Evolutionary conservation across 2,888 invertebrate species (phyloP).

Genomic region (Neuroscelio doddi): DNA sequence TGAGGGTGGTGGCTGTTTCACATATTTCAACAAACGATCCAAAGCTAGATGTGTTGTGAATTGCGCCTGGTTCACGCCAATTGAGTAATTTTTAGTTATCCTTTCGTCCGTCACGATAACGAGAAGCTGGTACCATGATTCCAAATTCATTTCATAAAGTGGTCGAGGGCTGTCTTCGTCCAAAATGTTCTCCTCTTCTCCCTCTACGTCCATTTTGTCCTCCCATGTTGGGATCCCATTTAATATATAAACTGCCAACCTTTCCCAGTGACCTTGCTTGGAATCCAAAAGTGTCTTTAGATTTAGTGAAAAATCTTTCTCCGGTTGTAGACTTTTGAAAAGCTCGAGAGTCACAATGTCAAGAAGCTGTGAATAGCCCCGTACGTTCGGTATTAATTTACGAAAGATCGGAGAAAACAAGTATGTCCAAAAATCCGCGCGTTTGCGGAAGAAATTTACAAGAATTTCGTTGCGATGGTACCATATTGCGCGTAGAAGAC

Average conservation of each 20-base stretch:
- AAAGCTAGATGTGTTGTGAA: slow-evolving; percentile 60
- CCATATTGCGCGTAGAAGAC: slow-evolving; percentile 70
- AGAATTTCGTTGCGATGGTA: slow-evolving; percentile 69
- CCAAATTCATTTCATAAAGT: slow-evolving; percentile 65
- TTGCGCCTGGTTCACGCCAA: slow-evolving; percentile 56
- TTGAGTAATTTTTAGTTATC: slow-evolving; percentile 55
- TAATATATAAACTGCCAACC: slow-evolving; percentile 59
- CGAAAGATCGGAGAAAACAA: slow-evolving; percentile 67
- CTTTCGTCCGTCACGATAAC: slow-evolving; percentile 67
- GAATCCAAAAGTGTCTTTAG: slow-evolving; percentile 65
- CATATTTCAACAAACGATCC: slow-evolving; percentile 57
- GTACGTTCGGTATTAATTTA: slow-evolving; percentile 56
- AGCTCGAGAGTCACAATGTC: slow-evolving; percentile 69
- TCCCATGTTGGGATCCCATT: slow-evolving; percentile 33
- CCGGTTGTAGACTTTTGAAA: slow-evolving; percentile 63
- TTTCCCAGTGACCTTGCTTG: slow-evolving; percentile 58
- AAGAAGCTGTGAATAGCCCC: slow-evolving; percentile 67
- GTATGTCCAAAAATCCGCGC: slow-evolving; percentile 68
- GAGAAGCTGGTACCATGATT: slow-evolving; percentile 69
- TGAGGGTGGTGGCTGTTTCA: slow-evolving; percentile 52
- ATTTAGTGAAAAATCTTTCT: slow-evolving; percentile 63
- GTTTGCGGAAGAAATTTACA: slow-evolving; percentile 68
- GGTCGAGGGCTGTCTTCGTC: slow-evolving; percentile 52
- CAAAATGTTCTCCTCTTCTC: slow-evolving; percentile 11
- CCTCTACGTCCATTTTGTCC: background rate